A percentile compares a stretch with the other conserved stretches of the same genome.
phyloP scores from a whole-genome alignment of 2,113 vertebrate genomes.

The Paraplagusia blochii region DNA sequence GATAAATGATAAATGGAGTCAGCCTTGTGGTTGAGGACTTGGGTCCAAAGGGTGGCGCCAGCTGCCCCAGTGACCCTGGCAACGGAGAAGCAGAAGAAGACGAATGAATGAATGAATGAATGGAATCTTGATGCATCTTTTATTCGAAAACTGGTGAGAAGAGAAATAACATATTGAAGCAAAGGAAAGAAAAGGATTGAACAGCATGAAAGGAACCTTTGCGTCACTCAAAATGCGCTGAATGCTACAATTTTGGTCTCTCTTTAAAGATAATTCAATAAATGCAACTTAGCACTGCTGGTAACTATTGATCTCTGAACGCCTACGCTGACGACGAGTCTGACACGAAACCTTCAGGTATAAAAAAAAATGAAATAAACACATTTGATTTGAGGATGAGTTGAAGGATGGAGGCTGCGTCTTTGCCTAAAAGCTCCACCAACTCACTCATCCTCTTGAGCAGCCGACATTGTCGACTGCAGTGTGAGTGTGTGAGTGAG shows the following conservation, averaged over 20 bases:
- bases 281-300: conserved; percentile 16
- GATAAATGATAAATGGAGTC: too few species aligned
- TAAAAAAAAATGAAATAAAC: conserved; percentile 34
- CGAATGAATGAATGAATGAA: too few species aligned
- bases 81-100: too few species aligned
- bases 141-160: too few species aligned
- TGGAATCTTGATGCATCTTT: too few species aligned
- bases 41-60: too few species aligned
- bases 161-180: too few species aligned
- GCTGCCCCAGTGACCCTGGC: too few species aligned
- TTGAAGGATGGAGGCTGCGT: conserved; percentile 48
- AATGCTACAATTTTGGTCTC: background rate
- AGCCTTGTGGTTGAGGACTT: too few species aligned
- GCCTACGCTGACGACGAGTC: conserved; percentile 34
- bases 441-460: conserved; percentile 34
- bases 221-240: too few species aligned
- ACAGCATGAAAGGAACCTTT: too few species aligned
- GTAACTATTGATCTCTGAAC: conserved; percentile 42
- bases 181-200: too few species aligned
- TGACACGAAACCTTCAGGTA: conserved; percentile 33
- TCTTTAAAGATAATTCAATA: background rate
- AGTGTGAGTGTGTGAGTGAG: conserved; percentile 14
- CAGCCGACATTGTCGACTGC: conserved; percentile 38
- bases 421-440: conserved; percentile 33
- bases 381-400: conserved; percentile 34